phyloP scores from a whole-genome alignment of 2,797 vertebrate species.

The Megalops cyprinoides region DNA sequence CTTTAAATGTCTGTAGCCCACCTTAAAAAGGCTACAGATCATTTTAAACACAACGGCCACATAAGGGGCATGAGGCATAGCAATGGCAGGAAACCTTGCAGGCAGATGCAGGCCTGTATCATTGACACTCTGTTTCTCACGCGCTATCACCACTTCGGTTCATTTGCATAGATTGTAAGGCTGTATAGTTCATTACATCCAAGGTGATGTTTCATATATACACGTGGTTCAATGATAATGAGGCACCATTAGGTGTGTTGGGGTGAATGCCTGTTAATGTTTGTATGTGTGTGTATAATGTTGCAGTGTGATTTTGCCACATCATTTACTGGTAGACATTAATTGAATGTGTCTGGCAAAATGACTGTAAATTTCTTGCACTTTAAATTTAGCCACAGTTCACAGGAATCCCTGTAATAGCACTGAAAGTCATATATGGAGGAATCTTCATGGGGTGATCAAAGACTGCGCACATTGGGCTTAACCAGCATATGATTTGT shows the following conservation, averaged over 20 bases:
- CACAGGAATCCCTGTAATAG: neutral
- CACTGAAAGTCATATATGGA: neutral
- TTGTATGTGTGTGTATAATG: constrained; percentile 4
- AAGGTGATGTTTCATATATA: too few relatives aligned
- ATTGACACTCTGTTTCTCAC: too few relatives aligned
- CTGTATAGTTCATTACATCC: too few relatives aligned
- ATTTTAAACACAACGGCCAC: neutral
- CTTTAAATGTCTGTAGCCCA: neutral
- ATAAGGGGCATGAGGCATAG: neutral
- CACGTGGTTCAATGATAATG: neutral
- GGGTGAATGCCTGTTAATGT: neutral
- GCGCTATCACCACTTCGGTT: too few relatives aligned
- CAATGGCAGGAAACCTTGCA: neutral
- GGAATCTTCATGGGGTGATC: constrained; percentile 17
- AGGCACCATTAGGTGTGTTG: neutral
- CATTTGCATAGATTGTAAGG: too few relatives aligned
- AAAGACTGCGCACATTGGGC: constrained; percentile 2
- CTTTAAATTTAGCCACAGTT: neutral
- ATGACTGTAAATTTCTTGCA: constrained; percentile 11
- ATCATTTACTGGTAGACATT: constrained; percentile 9
- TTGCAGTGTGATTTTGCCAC: neutral
- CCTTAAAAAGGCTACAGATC: neutral
- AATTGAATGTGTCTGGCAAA: neutral
- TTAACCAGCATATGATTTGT: neutral
- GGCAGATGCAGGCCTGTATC: neutral